Percentiles rank a stretch among this genome's conserved stretches.
phyloP scores from a whole-genome alignment of 64 coral and sea anemone genomes.

The Hydrozoanthus tunicans region DNA sequence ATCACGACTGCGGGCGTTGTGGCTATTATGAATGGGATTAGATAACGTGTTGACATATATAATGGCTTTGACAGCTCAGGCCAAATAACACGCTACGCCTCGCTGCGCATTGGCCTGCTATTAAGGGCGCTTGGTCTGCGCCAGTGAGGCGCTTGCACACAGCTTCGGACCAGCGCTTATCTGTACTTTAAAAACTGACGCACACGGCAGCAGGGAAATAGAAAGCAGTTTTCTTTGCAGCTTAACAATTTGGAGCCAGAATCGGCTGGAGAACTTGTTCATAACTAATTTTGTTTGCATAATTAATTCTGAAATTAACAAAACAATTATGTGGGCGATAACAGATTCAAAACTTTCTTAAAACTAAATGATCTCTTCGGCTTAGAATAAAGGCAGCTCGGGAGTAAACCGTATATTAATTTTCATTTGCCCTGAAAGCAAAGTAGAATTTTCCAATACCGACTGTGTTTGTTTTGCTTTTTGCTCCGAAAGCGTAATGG shows the following conservation, averaged over 20 bases:
- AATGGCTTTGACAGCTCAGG: slow-evolving; percentile 90
- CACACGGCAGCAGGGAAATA: slow-evolving; percentile 34
- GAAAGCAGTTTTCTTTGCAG: slow-evolving; percentile 27
- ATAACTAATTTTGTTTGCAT: slow-evolving; percentile 80
- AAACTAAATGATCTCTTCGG: slow-evolving; percentile 55
- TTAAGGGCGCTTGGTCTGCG: slow-evolving; percentile 22
- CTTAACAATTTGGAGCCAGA: slow-evolving; percentile 48
- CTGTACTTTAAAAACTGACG: slow-evolving; percentile 16
- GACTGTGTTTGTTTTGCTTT: slow-evolving; percentile 70
- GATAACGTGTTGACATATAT: slow-evolving; percentile 99
- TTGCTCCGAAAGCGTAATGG: slow-evolving; percentile 47
- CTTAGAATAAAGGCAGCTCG: slow-evolving; percentile 43
- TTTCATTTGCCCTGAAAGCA: slow-evolving; percentile 62
- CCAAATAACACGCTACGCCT: slow-evolving; percentile 93
- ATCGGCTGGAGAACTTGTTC: slow-evolving; percentile 41
- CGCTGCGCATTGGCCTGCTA: slow-evolving; percentile 74
- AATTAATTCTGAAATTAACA: slow-evolving; percentile 92
- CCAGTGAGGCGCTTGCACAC: slow-evolving; percentile 50
- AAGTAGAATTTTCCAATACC: slow-evolving; percentile 28
- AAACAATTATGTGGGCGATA: slow-evolving; percentile 88
- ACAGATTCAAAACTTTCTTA: slow-evolving; percentile 61
- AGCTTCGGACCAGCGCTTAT: slow-evolving; percentile 32
- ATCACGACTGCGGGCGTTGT: slow-evolving; percentile 90
- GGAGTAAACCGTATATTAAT: slow-evolving; percentile 60
- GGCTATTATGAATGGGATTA: slow-evolving; percentile 85